Evolutionary conservation across 2,113 vertebrate species (phyloP), one percentile per base, ranked within the genome.

Genomic region (Gasterosteus aculeatus): DNA sequence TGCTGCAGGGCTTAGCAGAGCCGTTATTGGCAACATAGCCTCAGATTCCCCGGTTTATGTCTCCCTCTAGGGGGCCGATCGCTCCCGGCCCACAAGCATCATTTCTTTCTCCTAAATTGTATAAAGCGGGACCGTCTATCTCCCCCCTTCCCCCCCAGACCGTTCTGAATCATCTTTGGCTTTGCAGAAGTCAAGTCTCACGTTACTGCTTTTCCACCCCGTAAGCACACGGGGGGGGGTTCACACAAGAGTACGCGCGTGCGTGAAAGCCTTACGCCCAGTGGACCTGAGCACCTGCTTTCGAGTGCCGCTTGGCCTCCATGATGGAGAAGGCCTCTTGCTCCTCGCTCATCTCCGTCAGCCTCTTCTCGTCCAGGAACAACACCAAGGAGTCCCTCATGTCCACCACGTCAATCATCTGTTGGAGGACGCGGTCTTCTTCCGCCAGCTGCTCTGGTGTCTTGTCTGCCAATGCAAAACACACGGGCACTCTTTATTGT

Each of bases 361-460:
- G 94, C 84, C 97, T 91, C 88, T 95, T 93, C 77, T 97, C 94
- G 4, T 99, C 97, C 88, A 95, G 94, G 57, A 98, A 88, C 2
- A 94, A 87, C 75, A 99, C 97, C 83, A 99, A 92, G 18, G 92
- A 78, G 38, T 98, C 93, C 69, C 96, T 93, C 93, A 96, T 94
- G 86, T 97, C 94, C 88, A 98, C 97, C 86, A 98, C 96, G 0
- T 96, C 94, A 60, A 98, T 29, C 94, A 96, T 93, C 92, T 96
- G 88, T 29, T 72, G 88, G 38, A 97, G 91, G 80, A 95, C 82
- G 22, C 85, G 81, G 0, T 95, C 89, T 85, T 98, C 97, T 0
- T 94, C 93, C 0, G 18, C 71, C 0, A 5, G 72, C 42, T 97
- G 95, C 3, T 93, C 93, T 0, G 86, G 19, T 0, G 94, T 96